Evolutionary conservation across 2,888 invertebrate species (phyloP).

Genomic region (Gnatocerus cornutus): DNA sequence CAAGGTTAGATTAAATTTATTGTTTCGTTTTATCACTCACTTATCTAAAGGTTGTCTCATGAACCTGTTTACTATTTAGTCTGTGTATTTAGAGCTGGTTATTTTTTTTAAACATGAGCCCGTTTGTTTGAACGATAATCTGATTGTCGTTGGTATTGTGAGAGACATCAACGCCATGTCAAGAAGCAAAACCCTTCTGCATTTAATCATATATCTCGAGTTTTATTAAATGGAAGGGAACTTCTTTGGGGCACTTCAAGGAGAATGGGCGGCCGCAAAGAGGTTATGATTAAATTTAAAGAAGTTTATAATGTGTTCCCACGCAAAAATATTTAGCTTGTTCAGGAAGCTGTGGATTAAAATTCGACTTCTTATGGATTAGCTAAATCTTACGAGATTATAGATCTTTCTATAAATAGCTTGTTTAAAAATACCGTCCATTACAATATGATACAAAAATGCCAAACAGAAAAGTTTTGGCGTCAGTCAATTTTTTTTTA

Average conservation of each 20-base stretch:
- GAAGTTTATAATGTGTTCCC: slow-evolving; percentile 19
- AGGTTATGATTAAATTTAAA: slow-evolving; percentile 25
- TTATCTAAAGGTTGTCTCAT: too few relatives aligned
- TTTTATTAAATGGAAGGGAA: slow-evolving; percentile 44
- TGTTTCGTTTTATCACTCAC: too few relatives aligned
- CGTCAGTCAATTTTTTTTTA: too few relatives aligned
- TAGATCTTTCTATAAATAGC: too few relatives aligned
- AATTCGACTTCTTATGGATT: too few relatives aligned
- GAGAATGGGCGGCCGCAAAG: slow-evolving; percentile 24
- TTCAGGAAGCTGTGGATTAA: neutral
- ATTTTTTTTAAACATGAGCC: neutral
- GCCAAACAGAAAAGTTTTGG: too few relatives aligned
- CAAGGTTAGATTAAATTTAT: too few relatives aligned
- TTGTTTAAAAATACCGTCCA: too few relatives aligned
- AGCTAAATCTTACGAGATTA: too few relatives aligned
- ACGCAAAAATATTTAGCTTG: slow-evolving; percentile 5
- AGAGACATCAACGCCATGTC: slow-evolving; percentile 53
- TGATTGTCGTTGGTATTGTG: slow-evolving; percentile 42
- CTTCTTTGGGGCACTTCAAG: slow-evolving; percentile 22
- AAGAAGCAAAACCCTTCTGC: slow-evolving; percentile 52
- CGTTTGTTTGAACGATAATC: slow-evolving; percentile 21
- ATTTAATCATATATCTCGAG: slow-evolving; percentile 48
- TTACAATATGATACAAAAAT: too few relatives aligned
- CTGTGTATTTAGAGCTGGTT: too few relatives aligned
- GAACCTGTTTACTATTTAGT: too few relatives aligned